Base-by-base conservation (phyloP, 2,888 invertebrate species). In the Harpalus rufipes region DNA sequence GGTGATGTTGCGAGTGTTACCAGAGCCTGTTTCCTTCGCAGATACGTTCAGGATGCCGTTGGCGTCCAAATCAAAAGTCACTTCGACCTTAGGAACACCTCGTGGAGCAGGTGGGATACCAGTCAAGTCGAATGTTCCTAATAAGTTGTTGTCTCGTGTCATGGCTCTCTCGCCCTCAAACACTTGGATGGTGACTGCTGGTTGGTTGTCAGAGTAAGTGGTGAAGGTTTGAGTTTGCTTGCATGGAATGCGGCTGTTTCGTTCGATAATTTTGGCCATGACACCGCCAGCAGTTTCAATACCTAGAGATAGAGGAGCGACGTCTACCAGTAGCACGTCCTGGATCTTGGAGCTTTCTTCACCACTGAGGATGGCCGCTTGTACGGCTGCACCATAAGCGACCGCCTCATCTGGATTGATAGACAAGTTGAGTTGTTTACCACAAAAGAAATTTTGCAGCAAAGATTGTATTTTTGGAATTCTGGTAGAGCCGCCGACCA, bases 261-360 rank as follows among this genome's bases (percentile, higher is more conserved):
- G 89, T 88, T 94, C 93, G 86, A 94, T 92, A 85, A 94, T 92
- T 87, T 93, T 93, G 16, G 92, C 91, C 96, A 96, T 96, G 0
- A 96, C 95, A n/a, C 96, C 95, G 14, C 95, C 96, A 16, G 95
- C 95, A 0, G 95, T 96, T 90, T 97, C 96, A 85, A 96, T 95
- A 51, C 95, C 95, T 74, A 96, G 92, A 0, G 95, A 95, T 18
- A 96, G 91, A 87, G 93, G 94, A n/a, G 94, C 92, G 0, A 95
- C 95, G 88, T 95, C 95, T 0, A 95, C 94, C 10, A 95, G 90
- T 0, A 95, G 91, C 0, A 95, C 94, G 88, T 95, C 96, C 89
- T 96, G 95, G 87, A 97, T 96, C 91, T 92, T 93, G 4, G 94
- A 92, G 89, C 96, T 95, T 2, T 93, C 93, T 78, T 89, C 89